Conservation (phyloP, 2,888 invertebrate species). For the Rhyacophila evoluta region DNA sequence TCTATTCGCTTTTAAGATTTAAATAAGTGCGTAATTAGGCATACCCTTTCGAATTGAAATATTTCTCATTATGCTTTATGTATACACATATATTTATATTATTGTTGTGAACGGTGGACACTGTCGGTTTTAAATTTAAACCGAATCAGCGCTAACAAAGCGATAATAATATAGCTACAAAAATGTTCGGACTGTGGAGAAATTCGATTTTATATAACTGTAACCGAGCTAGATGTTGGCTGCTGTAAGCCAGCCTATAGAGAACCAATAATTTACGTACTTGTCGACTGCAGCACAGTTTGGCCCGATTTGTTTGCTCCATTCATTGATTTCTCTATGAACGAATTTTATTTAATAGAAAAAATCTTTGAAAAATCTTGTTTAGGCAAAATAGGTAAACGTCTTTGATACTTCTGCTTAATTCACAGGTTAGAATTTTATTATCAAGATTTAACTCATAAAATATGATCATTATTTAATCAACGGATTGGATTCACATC, state of each 20-base stretch:
- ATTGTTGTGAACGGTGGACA: background rate
- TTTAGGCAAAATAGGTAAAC: too few relatives aligned
- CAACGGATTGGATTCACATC: too few relatives aligned
- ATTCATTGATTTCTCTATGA: background rate
- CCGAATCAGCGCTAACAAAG: constrained; percentile 1
- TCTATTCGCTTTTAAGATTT: background rate
- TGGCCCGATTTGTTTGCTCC: background rate
- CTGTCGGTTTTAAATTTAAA: background rate
- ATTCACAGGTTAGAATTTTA: too few relatives aligned
- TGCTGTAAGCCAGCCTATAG: background rate
- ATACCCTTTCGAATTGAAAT: background rate
- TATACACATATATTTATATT: background rate
- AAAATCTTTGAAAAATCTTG: too few relatives aligned
- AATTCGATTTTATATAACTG: constrained; percentile 16
- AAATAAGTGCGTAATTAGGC: constrained; percentile 1
- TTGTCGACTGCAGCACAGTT: background rate
- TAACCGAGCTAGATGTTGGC: background rate
- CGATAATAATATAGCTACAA: background rate
- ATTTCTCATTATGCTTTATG: background rate
- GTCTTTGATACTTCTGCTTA: too few relatives aligned
- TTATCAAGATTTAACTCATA: too few relatives aligned
- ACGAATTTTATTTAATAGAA: background rate
- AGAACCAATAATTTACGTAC: background rate
- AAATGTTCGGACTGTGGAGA: constrained; percentile 3
- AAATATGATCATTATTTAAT: too few relatives aligned